Conservation (phyloP, 2,888 invertebrate genomes). For the Thymelicus acteon region DNA sequence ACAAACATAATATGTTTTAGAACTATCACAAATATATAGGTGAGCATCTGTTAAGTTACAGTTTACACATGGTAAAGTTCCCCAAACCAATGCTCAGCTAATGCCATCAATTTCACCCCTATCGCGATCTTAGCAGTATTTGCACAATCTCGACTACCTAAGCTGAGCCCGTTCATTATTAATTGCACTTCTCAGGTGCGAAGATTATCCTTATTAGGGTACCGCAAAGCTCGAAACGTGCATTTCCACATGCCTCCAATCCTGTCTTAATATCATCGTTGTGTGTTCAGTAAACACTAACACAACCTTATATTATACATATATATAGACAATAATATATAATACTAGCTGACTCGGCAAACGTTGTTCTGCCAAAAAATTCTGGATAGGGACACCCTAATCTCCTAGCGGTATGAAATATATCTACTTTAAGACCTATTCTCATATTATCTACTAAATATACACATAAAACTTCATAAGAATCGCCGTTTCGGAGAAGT, state of each 20-base stretch:
- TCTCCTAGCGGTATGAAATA: not conserved
- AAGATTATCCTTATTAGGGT: slow-evolving; percentile 79
- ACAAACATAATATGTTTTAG: too few relatives aligned
- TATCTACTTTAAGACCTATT: too few relatives aligned
- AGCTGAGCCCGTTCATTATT: slow-evolving; percentile 71
- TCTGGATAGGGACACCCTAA: too few relatives aligned
- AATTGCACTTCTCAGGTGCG: slow-evolving; percentile 81
- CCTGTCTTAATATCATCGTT: slow-evolving; percentile 49
- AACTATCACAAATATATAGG: not conserved
- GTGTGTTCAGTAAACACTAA: slow-evolving; percentile 26
- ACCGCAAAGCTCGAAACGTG: slow-evolving; percentile 70
- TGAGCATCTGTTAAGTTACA: slow-evolving; percentile 6
- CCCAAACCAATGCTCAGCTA: slow-evolving; percentile 5
- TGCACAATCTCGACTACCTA: slow-evolving; percentile 59
- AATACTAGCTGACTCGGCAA: not conserved
- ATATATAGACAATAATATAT: not conserved
- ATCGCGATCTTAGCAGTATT: slow-evolving; percentile 60
- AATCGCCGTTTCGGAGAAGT: too few relatives aligned
- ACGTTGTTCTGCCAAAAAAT: too few relatives aligned
- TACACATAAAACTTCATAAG: too few relatives aligned
- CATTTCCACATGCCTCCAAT: slow-evolving; percentile 57
- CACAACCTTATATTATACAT: slow-evolving; percentile 1
- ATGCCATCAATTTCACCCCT: slow-evolving; percentile 46
- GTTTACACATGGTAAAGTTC: slow-evolving; percentile 15
- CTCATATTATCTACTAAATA: too few relatives aligned